Base-by-base conservation (phyloP, 2,797 vertebrate genomes). In the Tenualosa ilisha region DNA sequence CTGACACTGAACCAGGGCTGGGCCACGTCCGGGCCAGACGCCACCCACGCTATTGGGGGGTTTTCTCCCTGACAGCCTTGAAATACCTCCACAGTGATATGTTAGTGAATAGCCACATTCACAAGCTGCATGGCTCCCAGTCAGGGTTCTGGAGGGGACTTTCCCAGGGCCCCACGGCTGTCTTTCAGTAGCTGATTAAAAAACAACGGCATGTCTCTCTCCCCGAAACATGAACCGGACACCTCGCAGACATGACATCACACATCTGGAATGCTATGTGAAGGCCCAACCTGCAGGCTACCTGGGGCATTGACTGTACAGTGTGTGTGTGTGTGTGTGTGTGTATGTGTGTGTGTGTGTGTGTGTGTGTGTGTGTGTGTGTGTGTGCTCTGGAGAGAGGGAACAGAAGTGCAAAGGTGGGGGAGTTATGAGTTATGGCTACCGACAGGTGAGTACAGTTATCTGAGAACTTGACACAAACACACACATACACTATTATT, bases 231-330 rank as follows among this genome's bases (percentile, higher is more conserved):
- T 17, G 31, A 75, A 75, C 68, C 68, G 68, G 68, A 75, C 68
- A 75, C 68, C 37, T 75, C 68, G 40, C 31, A 75, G 68, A 75
- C 68, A 40, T 75, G 68, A 75, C 68, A 75, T 75, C 37, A 75
- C 31, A 75, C 68, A 40, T 75, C 31, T 31, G 68, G 68, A 75
- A 75, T 75, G 68, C 68, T 75, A 3, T 15, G 13, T 68, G 63
- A 9, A 37, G 63, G 63, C 9, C 63, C 6, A 68, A 68, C 63
- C 31, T 40, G 31, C 37, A 40, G 68, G 37, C 31, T 75, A 75
- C 68, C 68, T 75, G 68, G 31, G 17, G 2, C 13, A 75, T 11
- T 40, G 31, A 40, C 68, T 40, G 31, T 5, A 56, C 15, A 51
- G 8, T 51, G 24, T 72, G 65, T 37, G 65, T 72, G 65, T 37